Evolutionary conservation across 2,888 invertebrate genomes (phyloP).

Genomic region (Eucera pruinosa): DNA sequence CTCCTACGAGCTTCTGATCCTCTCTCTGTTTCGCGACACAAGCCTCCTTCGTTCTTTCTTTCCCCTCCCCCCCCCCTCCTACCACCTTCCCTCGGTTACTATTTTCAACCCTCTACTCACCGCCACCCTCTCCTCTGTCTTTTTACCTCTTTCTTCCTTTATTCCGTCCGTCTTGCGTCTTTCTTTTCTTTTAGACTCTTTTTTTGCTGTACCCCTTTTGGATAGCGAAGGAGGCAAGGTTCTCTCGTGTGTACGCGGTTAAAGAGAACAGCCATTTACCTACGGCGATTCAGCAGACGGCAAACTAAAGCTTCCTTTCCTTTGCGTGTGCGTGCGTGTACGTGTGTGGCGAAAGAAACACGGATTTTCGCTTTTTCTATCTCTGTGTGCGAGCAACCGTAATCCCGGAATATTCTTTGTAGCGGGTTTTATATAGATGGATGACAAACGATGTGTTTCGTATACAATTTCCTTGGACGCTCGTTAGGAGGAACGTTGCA

Average conservation of each 20-base stretch:
- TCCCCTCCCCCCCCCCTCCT: slow-evolving; percentile 16
- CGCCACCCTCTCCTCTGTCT: not conserved
- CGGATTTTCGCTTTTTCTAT: slow-evolving; percentile 26
- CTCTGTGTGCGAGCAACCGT: slow-evolving; percentile 10
- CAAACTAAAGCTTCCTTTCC: slow-evolving; percentile 58
- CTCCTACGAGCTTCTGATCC: slow-evolving; percentile 48
- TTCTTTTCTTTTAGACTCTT: not conserved
- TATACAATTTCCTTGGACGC: slow-evolving; percentile 37
- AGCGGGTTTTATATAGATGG: not conserved
- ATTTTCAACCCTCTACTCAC: slow-evolving; percentile 6
- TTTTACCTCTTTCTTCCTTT: slow-evolving; percentile 8
- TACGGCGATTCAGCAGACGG: slow-evolving; percentile 58
- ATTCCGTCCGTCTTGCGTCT: not conserved
- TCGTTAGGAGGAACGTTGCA: slow-evolving; percentile 1
- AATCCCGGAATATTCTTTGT: slow-evolving; percentile 11
- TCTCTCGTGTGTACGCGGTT: slow-evolving; percentile 28
- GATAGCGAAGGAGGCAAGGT: slow-evolving; percentile 1
- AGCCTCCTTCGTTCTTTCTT: slow-evolving; percentile 55
- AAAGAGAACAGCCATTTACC: slow-evolving; percentile 67
- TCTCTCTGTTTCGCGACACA: slow-evolving; percentile 55
- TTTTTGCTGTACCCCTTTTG: slow-evolving; percentile 8
- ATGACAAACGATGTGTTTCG: slow-evolving; percentile 10
- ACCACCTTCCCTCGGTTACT: slow-evolving; percentile 2
- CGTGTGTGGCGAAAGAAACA: slow-evolving; percentile 3
- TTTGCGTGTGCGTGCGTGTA: no score